These are phyloP conservation scores for Onychostoma macrolepis DNA, from an alignment of 2,113 vertebrate genomes.

Conservation along the genomic window DNA sequence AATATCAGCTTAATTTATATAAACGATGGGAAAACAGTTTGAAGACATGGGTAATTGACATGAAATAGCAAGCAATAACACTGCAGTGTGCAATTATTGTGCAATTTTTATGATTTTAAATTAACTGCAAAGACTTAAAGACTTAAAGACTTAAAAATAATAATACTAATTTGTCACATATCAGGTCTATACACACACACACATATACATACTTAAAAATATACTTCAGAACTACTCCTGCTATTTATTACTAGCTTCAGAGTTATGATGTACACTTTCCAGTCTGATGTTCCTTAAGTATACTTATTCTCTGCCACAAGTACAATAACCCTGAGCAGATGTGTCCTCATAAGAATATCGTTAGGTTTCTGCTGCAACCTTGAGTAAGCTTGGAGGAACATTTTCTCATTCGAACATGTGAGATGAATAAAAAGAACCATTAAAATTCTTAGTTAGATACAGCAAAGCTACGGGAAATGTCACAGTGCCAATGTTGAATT, in stretches of 20 bases:
- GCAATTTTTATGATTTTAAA: not conserved
- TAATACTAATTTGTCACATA: too few relatives aligned
- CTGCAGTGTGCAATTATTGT: not conserved
- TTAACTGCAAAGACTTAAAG: not conserved
- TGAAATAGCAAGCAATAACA: not conserved
- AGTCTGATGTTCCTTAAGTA: not conserved
- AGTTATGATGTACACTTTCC: not conserved
- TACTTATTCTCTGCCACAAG: not conserved
- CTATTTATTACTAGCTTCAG: not conserved
- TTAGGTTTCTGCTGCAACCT: not conserved
- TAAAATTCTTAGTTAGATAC: not conserved
- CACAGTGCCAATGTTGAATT: not conserved
- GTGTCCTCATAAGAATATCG: not conserved
- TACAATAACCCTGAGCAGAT: not conserved
- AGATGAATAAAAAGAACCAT: not conserved
- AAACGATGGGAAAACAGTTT: not conserved
- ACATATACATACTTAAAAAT: too few relatives aligned
- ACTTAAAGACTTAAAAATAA: too few relatives aligned
- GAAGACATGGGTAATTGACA: not conserved
- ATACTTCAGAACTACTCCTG: not conserved
- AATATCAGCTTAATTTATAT: constrained; percentile 31
- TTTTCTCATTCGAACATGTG: not conserved
- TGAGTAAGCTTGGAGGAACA: not conserved
- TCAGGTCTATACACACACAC: too few relatives aligned
- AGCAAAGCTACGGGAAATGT: not conserved